Conservation (phyloP, 1,140 invertebrate species). For the Platorchestia sp. region DNA sequence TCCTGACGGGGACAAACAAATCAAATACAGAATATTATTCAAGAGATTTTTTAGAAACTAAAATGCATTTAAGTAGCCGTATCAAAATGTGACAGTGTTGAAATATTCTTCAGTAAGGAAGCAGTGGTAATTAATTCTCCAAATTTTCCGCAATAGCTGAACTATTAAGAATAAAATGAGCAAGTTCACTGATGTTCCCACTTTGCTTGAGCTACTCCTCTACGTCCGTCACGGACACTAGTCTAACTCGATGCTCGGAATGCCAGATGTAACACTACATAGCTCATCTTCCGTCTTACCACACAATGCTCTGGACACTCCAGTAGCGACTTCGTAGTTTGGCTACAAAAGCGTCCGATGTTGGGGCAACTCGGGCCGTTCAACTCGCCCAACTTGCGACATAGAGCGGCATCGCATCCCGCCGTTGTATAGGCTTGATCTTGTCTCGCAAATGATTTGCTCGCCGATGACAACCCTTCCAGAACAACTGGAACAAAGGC, state of each 20-base stretch:
- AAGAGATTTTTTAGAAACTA: neutral
- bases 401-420: neutral
- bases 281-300: neutral
- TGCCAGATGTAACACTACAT: neutral
- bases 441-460: slow-evolving; percentile 5
- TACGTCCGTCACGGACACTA: neutral
- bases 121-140: neutral
- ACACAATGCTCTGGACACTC: neutral
- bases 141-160: neutral
- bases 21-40: neutral
- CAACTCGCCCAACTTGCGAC: neutral
- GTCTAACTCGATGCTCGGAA: neutral
- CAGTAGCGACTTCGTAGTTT: neutral
- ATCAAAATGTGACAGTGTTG: neutral
- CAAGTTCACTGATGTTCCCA: neutral
- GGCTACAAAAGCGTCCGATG: neutral
- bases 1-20: neutral
- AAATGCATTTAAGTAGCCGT: neutral
- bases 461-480: neutral
- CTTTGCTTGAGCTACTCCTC: neutral
- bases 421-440: neutral
- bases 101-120: neutral
- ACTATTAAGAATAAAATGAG: neutral
- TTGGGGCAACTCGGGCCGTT: neutral
- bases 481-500: slow-evolving; percentile 28